Percentiles rank a stretch among this genome's conserved stretches.
These are phyloP conservation scores for Poeciliopsis occidentalis DNA, from an alignment of 2,113 vertebrate genomes.

Conservation along the genomic window DNA sequence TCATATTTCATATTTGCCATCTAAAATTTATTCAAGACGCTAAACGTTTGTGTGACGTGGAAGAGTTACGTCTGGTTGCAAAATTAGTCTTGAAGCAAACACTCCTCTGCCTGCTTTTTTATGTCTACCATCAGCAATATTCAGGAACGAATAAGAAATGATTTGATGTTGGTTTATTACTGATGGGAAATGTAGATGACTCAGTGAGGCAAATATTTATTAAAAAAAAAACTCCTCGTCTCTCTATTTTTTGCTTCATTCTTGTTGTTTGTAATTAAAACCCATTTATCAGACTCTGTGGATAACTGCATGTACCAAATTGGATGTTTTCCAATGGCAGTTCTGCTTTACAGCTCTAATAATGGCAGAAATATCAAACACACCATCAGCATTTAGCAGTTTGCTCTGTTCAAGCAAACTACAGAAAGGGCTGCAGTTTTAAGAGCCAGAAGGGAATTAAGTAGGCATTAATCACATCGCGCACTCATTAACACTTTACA, in stretches of 20 bases:
- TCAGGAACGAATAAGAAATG: conserved; percentile 14
- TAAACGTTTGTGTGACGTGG: not conserved
- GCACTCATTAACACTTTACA: conserved; percentile 46
- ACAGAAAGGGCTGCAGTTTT: conserved; percentile 28
- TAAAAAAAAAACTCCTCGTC: not conserved
- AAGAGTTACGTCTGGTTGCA: not conserved
- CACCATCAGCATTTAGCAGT: conserved; percentile 12
- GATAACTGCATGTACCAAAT: conserved; percentile 6
- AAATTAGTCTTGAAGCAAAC: conserved; percentile 10
- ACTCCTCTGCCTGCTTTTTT: conserved; percentile 1
- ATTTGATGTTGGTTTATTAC: not conserved
- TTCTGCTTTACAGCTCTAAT: conserved; percentile 23
- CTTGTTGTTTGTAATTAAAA: conserved; percentile 22
- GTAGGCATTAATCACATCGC: conserved; percentile 38
- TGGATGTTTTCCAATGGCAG: conserved; percentile 1
- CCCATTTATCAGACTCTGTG: conserved; percentile 10
- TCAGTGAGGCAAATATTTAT: conserved; percentile 11
- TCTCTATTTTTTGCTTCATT: not conserved
- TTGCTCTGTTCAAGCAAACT: conserved; percentile 31
- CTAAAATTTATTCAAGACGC: conserved; percentile 17
- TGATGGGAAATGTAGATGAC: conserved; percentile 9
- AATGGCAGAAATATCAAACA: conserved; percentile 23
- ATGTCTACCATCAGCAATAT: conserved; percentile 7
- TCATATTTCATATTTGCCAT: not conserved
- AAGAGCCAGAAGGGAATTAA: conserved; percentile 39